Evolutionary conservation across 1,140 invertebrate genomes (phyloP), one percentile per base, ranked within the genome.

Genomic region (Leptinotarsa defecta): DNA sequence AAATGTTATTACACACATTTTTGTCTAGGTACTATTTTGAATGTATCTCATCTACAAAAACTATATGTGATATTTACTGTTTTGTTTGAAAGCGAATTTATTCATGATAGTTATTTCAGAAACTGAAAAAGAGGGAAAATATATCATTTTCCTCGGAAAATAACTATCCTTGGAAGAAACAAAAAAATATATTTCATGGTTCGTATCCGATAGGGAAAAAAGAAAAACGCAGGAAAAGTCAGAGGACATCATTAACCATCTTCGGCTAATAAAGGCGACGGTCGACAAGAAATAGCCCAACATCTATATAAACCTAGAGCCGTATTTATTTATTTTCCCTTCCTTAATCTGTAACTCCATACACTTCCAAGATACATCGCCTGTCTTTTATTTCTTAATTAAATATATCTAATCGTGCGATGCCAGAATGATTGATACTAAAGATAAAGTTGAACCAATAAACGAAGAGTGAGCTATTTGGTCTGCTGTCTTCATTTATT

Each of bases 301-400:
- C 70, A 72, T 72, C 70, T 27, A 62, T 72, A 72, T 72, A 63
- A 72, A 72, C 24, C 52, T 48, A 27, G 52, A 57, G 52, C 52
- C 52, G 57, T 24, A 22, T 62, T 27, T 63, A 62, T 63, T 72
- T 72, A 72, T 72, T 72, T 72, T 72, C 52, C 57, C 57, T 69
- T 72, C 34, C 57, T 62, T 61, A 62, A 72, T 62, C 34, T 62
- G n/a, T 20, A 17, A 22, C 20, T 63, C 52, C 34, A 69, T 69
- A 48, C n/a, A 48, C 43, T 34, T 27, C 22, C 70, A 62, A 61
- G 49, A 61, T 34, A 72, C 57, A 72, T 62, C 70, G 70, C 13
- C 70, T 72, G 70, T 72, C 70, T 72, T 72, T 72, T 72, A 63
- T 72, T 72, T 72, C 70, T 72, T 72, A 72, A 72, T 72, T 72